phyloP scores from a whole-genome alignment of 2,888 invertebrate species.

The Priocnemis perturbator region DNA sequence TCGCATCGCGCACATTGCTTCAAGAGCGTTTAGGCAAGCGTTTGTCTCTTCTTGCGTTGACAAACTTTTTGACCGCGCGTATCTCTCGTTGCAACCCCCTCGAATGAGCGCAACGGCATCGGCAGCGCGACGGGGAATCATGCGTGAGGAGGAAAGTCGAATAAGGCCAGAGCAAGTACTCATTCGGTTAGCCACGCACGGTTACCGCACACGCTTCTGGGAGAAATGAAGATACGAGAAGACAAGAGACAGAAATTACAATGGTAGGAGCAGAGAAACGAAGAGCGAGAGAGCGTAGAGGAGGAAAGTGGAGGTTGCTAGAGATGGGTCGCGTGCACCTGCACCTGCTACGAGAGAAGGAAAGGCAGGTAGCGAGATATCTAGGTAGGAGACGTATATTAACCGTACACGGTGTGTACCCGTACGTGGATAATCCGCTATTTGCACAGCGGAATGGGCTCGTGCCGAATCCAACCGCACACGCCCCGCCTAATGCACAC shows the following conservation, averaged over 20 bases:
- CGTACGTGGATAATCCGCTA: constrained; percentile 72
- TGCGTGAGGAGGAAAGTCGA: constrained; percentile 5
- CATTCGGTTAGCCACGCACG: too few species aligned
- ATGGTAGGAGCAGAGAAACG: background rate
- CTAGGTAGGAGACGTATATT: constrained; percentile 34
- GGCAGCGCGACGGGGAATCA: background rate
- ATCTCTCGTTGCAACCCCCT: too few species aligned
- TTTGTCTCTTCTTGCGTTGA: background rate
- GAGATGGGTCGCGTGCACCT: background rate
- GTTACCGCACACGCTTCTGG: background rate
- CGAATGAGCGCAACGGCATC: too few species aligned
- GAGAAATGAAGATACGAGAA: background rate
- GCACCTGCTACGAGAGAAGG: background rate
- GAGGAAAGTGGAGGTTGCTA: background rate
- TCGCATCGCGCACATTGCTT: too few species aligned
- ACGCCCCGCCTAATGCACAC: constrained; percentile 50
- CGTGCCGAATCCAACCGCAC: constrained; percentile 59
- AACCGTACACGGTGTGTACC: constrained; percentile 57
- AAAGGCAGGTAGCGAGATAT: constrained; percentile 4
- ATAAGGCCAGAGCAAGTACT: constrained; percentile 9
- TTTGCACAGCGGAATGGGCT: constrained; percentile 62
- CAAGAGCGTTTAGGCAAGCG: too few species aligned
- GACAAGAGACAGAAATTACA: background rate
- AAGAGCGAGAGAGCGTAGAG: background rate
- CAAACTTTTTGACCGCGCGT: background rate